Evolutionary conservation across 2,797 vertebrate species (phyloP).

Genomic region (Mormyrops attenuatus): DNA sequence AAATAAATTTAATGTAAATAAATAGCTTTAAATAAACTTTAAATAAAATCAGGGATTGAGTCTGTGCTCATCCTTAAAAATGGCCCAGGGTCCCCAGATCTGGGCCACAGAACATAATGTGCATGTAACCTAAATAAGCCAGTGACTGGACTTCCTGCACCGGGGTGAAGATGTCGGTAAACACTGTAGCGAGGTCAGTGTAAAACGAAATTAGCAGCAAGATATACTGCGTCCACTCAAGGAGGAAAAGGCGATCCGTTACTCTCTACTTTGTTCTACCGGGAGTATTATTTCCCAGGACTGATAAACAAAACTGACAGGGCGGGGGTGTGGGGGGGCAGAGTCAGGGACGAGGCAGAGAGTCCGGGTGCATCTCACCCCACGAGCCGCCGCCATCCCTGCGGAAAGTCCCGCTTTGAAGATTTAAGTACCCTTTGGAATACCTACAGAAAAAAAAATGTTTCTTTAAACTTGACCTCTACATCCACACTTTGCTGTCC

Average conservation of each 20-base stretch:
- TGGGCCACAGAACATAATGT: not conserved
- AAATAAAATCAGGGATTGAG: not conserved
- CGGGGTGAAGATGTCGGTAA: not conserved
- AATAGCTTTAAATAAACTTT: not conserved
- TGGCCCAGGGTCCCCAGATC: not conserved
- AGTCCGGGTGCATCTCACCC: conserved; percentile 18
- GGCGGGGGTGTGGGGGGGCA: conserved; percentile 21
- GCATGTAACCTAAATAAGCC: not conserved
- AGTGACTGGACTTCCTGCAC: too few species aligned
- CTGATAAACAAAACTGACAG: conserved; percentile 33
- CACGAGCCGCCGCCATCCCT: conserved; percentile 24
- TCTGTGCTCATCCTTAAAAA: not conserved
- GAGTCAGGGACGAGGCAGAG: not conserved
- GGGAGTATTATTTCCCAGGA: conserved; percentile 34
- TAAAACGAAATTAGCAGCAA: conserved; percentile 33
- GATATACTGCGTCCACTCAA: conserved; percentile 42
- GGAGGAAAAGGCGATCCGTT: conserved; percentile 35
- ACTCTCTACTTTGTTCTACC: conserved; percentile 35
- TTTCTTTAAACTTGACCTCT: conserved; percentile 48
- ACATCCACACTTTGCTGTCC: conserved; percentile 37
- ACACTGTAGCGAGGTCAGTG: not conserved
- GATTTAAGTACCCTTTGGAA: conserved; percentile 54
- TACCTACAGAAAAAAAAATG: conserved; percentile 64
- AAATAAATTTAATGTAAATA: not conserved
- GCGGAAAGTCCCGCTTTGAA: conserved; percentile 33